Evolutionary conservation across 2,888 invertebrate species (phyloP), one percentile per base, ranked within the genome.

Genomic region (Eilema griseolum): DNA sequence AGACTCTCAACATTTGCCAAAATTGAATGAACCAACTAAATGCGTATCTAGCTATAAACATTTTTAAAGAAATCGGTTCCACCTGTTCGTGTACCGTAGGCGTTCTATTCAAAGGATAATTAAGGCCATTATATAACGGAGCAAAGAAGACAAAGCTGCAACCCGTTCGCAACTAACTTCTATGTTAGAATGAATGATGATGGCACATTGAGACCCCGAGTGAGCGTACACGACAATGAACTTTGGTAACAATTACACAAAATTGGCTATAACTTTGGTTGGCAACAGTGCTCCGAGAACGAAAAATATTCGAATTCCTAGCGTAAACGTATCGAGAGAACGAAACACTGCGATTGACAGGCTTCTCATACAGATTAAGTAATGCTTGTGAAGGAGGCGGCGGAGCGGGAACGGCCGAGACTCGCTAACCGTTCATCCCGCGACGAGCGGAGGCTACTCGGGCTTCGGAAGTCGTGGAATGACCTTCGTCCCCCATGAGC

Each of bases 81-180:
- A 65, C 52, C 52, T 31, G 28, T 31, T 31, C 24, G 14, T 28
- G 33, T 57, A 66, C 66, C 66, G 57, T 66, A 66, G 57, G 57
- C 33, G 33, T 33, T 33, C 33, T 31, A 71, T 66, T 57, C 57
- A 57, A 57, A 24, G 57, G 24, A 66, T 37, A 56, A 65, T 65
- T 57, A 66, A 37, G 33, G 57, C 33, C 57, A 66, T 66, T 66
- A 66, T 37, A 24, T 57, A 66, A 57, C 57, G 66, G 66, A 37
- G 56, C 57, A 10, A 16, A 10, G 20, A 23, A 66, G 33, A 57
- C 57, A 66, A 24, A 57, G 57, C n/a, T 24, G 28, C 20, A 57
- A 57, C 57, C 12, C 14, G 57, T 64, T 52, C 16, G n/a, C 26
- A 64, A 64, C 63, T 26, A 8, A 23, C 14, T 23, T 33, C n/a